These are phyloP conservation scores for Callipepla squamata DNA, from an alignment of 2,113 vertebrate genomes.

Conservation along the genomic window DNA sequence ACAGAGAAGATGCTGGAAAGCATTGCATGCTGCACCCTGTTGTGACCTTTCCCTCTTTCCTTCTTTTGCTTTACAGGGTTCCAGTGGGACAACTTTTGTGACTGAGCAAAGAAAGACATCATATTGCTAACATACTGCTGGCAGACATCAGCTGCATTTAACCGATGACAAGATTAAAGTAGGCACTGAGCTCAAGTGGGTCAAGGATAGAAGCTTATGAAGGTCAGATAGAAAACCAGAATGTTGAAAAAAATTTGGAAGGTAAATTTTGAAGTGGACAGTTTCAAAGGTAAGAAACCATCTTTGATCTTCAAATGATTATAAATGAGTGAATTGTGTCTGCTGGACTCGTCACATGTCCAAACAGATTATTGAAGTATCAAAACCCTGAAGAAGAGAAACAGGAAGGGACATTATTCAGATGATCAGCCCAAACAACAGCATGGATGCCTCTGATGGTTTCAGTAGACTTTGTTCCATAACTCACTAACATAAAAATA, in stretches of 20 bases:
- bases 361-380: conserved; percentile 13
- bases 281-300: conserved; percentile 28
- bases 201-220: not conserved
- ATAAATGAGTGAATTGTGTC: not conserved
- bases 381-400: not conserved
- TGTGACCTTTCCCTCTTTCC: not conserved
- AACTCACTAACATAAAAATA: not conserved
- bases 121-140: not conserved
- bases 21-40: not conserved
- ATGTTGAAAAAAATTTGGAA: not conserved
- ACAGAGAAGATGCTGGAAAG: not conserved
- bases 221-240: not conserved
- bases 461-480: not conserved
- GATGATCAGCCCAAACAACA: not conserved
- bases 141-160: not conserved
- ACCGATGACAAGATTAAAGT: not conserved
- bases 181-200: rapidly evolving
- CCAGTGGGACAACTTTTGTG: not conserved
- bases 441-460: not conserved
- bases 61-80: not conserved
- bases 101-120: not conserved
- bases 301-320: conserved; percentile 41
- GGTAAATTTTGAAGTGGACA: not conserved
- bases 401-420: conserved; percentile 4
- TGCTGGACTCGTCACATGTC: not conserved